phyloP scores from a whole-genome alignment of 2,113 vertebrate genomes.

The Lepus americanus region DNA sequence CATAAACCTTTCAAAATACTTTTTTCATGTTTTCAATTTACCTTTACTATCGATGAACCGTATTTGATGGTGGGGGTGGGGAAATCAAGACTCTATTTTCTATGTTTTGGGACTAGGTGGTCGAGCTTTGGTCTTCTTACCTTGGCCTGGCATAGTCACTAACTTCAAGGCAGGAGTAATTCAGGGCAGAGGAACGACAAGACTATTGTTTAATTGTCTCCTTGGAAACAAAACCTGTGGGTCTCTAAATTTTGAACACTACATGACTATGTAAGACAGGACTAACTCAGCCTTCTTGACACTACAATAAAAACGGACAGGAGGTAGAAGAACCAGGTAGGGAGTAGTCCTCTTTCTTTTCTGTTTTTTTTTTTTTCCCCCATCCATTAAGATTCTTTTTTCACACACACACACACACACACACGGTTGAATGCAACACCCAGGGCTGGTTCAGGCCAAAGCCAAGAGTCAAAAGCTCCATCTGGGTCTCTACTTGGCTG shows the following conservation, averaged over 20 bases:
- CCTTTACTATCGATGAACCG: background rate
- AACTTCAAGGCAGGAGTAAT: slow-evolving; percentile 1
- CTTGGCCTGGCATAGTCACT: background rate
- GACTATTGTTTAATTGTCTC: background rate
- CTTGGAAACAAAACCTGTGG: background rate
- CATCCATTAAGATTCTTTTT: no score
- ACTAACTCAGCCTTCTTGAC: background rate
- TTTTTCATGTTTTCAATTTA: slow-evolving; percentile 44
- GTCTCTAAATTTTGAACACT: slow-evolving; percentile 11
- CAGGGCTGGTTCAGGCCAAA: no score
- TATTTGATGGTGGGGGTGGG: background rate
- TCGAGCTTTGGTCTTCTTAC: background rate
- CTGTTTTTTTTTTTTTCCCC: no score
- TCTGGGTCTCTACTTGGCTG: no score
- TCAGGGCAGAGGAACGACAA: background rate
- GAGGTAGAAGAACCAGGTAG: background rate
- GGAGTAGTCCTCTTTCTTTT: background rate
- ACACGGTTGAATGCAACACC: no score
- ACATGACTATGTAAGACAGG: background rate
- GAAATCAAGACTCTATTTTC: background rate
- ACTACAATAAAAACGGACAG: background rate
- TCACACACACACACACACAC: no score
- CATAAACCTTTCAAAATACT: background rate
- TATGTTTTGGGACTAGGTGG: background rate
- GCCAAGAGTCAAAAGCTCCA: no score